Percentiles rank a stretch among this genome's conserved stretches.
Conservation (phyloP, 2,888 invertebrate genomes). For the Cephus runcator region DNA sequence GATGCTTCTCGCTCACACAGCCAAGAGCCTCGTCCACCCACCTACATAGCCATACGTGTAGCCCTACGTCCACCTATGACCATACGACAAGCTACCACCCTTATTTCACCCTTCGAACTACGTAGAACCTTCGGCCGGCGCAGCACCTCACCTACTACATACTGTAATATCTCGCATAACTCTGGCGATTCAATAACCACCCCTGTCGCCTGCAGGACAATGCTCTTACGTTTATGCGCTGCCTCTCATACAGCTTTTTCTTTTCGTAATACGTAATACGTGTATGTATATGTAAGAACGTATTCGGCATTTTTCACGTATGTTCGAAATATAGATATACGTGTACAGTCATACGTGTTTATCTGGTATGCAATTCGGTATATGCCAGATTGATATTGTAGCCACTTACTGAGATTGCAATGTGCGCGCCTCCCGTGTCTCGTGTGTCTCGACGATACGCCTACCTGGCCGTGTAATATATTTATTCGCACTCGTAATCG, state of each 20-base stretch:
- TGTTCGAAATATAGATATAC: no score
- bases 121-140: neutral
- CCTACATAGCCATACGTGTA: neutral
- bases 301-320: no score
- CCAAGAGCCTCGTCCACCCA: constrained; percentile 11
- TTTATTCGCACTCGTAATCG: neutral
- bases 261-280: no score
- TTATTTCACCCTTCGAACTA: no score
- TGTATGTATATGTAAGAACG: no score
- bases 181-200: constrained; percentile 38
- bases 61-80: neutral
- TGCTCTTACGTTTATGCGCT: constrained; percentile 16
- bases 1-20: constrained; percentile 26
- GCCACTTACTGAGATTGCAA: neutral
- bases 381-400: neutral
- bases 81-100: no score
- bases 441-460: neutral
- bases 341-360: neutral
- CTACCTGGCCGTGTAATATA: neutral
- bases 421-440: neutral
- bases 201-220: constrained; percentile 37
- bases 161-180: constrained; percentile 28
- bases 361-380: neutral
- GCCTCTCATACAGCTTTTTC: no score
- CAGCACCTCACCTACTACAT: neutral